These are phyloP conservation scores for Heliothis virescens DNA, from an alignment of 1,140 invertebrate genomes.

Conservation along the genomic window DNA sequence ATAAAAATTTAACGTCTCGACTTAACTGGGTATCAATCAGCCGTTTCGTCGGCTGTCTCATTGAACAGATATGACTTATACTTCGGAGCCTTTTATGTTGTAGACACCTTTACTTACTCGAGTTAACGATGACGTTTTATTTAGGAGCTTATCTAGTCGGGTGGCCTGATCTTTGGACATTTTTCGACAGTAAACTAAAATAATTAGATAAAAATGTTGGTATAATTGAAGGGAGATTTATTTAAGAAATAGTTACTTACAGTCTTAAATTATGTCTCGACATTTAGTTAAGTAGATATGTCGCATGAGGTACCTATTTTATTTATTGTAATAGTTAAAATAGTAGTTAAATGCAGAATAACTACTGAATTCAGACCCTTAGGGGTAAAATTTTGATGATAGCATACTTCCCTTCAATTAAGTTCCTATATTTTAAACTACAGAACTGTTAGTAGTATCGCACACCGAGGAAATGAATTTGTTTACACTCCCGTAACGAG, in stretches of 20 bases:
- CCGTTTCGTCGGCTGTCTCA: slow-evolving; percentile 58
- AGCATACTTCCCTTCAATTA: no score
- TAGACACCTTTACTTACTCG: slow-evolving; percentile 61
- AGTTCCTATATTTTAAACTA: no score
- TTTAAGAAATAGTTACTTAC: no score
- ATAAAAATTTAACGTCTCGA: slow-evolving; percentile 76
- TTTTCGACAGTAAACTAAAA: slow-evolving; percentile 23
- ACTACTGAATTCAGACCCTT: no score
- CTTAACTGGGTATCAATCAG: slow-evolving; percentile 70
- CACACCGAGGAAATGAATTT: background rate
- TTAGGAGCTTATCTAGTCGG: slow-evolving; percentile 42
- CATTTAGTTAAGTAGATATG: no score
- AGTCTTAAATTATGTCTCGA: no score
- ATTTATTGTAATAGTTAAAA: no score
- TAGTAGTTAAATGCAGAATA: no score
- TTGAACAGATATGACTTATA: slow-evolving; percentile 55
- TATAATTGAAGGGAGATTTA: background rate
- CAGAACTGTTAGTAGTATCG: no score
- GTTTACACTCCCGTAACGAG: background rate
- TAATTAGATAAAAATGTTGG: background rate
- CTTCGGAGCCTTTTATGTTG: slow-evolving; percentile 62
- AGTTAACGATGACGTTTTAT: slow-evolving; percentile 56
- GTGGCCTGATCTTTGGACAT: slow-evolving; percentile 11
- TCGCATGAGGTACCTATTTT: no score
- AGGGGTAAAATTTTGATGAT: no score